phyloP scores from a whole-genome alignment of 2,888 invertebrate species.

The Hoplodrina ambigua region DNA sequence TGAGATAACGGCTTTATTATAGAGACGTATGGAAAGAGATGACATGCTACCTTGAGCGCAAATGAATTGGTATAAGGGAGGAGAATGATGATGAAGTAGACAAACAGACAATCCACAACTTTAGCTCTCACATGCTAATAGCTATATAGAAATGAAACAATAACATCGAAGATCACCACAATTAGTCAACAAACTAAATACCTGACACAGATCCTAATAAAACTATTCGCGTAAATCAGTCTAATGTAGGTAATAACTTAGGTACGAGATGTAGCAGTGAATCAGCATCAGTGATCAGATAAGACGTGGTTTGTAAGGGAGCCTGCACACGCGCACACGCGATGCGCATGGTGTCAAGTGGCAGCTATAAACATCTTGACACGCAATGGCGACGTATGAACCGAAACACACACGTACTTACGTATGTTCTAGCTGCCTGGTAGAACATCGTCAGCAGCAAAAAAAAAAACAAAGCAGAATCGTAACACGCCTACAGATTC shows the following conservation, averaged over 20 bases:
- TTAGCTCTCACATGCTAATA: too few relatives aligned
- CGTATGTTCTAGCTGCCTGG: too few relatives aligned
- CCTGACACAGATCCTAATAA: constrained; percentile 20
- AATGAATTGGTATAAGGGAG: not conserved
- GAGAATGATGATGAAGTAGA: not conserved
- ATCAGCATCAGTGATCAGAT: constrained; percentile 48
- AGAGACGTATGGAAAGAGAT: not conserved
- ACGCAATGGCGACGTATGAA: constrained; percentile 25
- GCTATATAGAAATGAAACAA: not conserved
- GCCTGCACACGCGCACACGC: constrained; percentile 42
- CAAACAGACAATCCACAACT: too few relatives aligned
- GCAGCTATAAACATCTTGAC: constrained; percentile 20
- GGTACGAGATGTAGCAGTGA: constrained; percentile 17
- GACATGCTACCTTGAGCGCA: not conserved
- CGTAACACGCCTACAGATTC: too few relatives aligned
- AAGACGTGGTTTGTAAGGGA: constrained; percentile 26
- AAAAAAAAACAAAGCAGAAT: too few relatives aligned
- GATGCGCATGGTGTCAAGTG: constrained; percentile 36
- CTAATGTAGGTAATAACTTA: constrained; percentile 21
- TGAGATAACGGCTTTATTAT: too few relatives aligned
- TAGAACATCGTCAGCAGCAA: too few relatives aligned
- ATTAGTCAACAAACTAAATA: constrained; percentile 22
- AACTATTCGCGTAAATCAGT: constrained; percentile 42
- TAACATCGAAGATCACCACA: constrained; percentile 1
- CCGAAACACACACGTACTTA: not conserved